These are phyloP conservation scores for Zaprionus africanus DNA, from an alignment of 1,140 invertebrate genomes.

Conservation along the genomic window DNA sequence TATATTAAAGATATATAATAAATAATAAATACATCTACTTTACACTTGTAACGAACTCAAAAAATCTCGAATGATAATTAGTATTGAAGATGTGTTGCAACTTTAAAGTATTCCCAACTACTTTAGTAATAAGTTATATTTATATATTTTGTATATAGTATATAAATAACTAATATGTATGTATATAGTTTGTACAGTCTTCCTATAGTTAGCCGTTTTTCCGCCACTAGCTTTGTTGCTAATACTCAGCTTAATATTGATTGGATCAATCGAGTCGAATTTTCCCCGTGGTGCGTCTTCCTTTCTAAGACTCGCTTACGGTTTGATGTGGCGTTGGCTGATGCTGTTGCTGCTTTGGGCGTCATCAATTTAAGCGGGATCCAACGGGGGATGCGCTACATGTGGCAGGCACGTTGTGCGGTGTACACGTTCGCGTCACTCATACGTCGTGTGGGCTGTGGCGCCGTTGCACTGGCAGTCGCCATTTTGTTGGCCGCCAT, in stretches of 20 bases:
- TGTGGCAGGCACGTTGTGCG: slow-evolving; percentile 34
- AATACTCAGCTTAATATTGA: slow-evolving; percentile 5
- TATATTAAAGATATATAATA: too few species aligned
- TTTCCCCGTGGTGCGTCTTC: slow-evolving; percentile 3
- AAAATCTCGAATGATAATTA: too few species aligned
- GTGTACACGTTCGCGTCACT: slow-evolving; percentile 53
- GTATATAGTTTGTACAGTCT: not conserved
- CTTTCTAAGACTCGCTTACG: not conserved
- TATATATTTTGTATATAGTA: not conserved
- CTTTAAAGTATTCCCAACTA: too few species aligned
- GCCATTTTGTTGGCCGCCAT: slow-evolving; percentile 76
- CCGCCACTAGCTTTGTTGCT: not conserved
- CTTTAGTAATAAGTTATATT: not conserved
- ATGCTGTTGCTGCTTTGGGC: not conserved
- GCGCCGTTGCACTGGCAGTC: slow-evolving; percentile 45
- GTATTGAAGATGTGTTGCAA: too few species aligned
- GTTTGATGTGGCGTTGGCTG: not conserved
- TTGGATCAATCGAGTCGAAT: slow-evolving; percentile 4
- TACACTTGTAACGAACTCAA: too few species aligned
- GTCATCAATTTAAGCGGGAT: slow-evolving; percentile 7
- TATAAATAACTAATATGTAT: not conserved
- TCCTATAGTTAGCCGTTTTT: not conserved
- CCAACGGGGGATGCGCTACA: slow-evolving; percentile 23
- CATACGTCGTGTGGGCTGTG: slow-evolving; percentile 48
- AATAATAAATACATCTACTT: too few species aligned